These are phyloP conservation scores for Micromys minutus DNA, from an alignment of 2,113 vertebrate species.

Conservation along the genomic window DNA sequence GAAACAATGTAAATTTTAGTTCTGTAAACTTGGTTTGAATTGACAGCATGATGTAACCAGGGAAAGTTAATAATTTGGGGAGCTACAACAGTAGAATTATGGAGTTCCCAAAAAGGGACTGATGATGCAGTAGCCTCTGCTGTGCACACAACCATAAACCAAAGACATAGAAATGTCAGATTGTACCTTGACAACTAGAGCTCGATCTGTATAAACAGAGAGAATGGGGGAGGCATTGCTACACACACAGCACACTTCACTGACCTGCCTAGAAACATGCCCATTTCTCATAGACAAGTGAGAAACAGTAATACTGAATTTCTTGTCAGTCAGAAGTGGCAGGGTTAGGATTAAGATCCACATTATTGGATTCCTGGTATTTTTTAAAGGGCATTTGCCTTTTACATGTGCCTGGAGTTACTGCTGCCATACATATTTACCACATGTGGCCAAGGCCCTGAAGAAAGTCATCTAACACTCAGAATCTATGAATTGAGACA, in stretches of 20 bases:
- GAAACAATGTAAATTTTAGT: conserved; percentile 1
- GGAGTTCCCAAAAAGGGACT: neutral
- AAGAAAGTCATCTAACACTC: neutral
- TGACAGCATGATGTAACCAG: neutral
- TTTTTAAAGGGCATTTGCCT: conserved; percentile 6
- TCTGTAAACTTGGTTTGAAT: conserved; percentile 32
- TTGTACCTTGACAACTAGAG: neutral
- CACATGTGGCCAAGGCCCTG: neutral
- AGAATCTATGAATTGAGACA: neutral
- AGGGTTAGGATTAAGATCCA: neutral
- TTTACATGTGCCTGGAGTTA: neutral
- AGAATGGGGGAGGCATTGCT: neutral
- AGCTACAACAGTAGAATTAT: neutral
- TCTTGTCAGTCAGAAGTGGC: neutral
- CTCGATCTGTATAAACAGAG: neutral
- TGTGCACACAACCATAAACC: neutral
- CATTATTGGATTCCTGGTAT: neutral
- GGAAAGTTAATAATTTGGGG: neutral
- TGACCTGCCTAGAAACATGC: neutral
- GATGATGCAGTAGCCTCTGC: neutral
- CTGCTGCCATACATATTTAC: neutral
- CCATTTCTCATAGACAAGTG: neutral
- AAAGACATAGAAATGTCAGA: neutral
- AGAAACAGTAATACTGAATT: no score
- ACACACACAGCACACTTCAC: neutral